phyloP scores from a whole-genome alignment of 2,113 vertebrate genomes.

The Hippocampus mohnikei region DNA sequence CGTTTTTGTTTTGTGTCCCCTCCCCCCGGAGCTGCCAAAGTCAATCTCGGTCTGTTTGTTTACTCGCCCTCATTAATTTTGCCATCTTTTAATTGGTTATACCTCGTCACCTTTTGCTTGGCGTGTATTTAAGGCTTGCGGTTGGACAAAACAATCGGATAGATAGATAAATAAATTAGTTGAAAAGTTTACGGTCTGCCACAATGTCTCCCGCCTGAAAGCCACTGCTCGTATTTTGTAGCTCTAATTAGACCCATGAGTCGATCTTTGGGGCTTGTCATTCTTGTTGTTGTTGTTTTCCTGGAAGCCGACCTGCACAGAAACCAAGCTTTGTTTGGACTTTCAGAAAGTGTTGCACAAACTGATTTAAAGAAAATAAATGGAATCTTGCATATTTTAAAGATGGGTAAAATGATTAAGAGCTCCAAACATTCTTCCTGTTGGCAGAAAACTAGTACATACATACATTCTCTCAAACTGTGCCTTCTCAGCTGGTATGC shows the following conservation, averaged over 20 bases:
- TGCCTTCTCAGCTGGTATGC: too few relatives aligned
- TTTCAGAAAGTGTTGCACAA: constrained; percentile 11
- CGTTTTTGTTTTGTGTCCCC: neutral
- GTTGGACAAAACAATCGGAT: neutral
- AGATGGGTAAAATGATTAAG: neutral
- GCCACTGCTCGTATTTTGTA: constrained; percentile 40
- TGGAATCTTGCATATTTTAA: neutral
- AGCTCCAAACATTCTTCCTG: too few relatives aligned
- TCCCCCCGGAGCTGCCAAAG: neutral
- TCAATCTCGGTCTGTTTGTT: constrained; percentile 8
- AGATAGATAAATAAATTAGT: neutral
- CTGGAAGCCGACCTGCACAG: constrained; percentile 62
- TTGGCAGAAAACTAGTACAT: too few relatives aligned
- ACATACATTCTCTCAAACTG: too few relatives aligned
- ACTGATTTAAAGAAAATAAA: neutral
- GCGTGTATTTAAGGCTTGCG: neutral
- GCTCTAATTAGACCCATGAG: constrained; percentile 66
- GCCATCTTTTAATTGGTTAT: constrained; percentile 55
- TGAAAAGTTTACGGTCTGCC: constrained; percentile 22
- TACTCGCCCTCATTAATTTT: constrained; percentile 23
- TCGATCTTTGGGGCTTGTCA: constrained; percentile 39
- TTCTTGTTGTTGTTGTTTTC: constrained; percentile 34
- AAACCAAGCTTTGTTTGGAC: constrained; percentile 22
- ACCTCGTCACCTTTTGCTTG: constrained; percentile 33
- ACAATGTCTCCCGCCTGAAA: constrained; percentile 29